Conservation (phyloP, 1,140 invertebrate genomes). For the Rhizoglyphus robini region DNA sequence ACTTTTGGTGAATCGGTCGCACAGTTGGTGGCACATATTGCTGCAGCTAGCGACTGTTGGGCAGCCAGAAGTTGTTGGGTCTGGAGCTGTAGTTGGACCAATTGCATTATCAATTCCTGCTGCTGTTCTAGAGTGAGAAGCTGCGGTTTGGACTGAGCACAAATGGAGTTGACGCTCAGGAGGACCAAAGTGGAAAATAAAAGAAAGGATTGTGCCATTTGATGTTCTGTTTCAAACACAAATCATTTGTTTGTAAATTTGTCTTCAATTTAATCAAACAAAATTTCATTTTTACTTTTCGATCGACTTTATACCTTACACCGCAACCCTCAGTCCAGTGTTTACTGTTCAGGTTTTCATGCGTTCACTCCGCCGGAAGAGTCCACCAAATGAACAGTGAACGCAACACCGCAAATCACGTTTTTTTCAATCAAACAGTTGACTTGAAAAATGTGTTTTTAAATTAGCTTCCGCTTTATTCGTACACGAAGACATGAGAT, state of each 20-base stretch:
- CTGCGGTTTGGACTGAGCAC: neutral
- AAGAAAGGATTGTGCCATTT: neutral
- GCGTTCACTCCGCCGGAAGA: neutral
- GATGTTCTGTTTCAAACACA: neutral
- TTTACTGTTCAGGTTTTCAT: neutral
- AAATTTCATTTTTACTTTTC: too few relatives aligned
- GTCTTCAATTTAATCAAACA: too few relatives aligned
- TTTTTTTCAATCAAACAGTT: too few relatives aligned
- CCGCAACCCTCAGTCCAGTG: neutral
- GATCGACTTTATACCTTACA: neutral
- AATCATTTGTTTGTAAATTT: neutral
- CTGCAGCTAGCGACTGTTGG: conserved; percentile 13
- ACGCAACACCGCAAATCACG: too few relatives aligned
- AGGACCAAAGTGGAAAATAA: neutral
- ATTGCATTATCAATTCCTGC: conserved; percentile 2
- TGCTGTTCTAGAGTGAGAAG: conserved; percentile 13
- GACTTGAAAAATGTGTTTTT: too few relatives aligned
- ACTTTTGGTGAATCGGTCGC: neutral
- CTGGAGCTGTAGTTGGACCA: conserved; percentile 4
- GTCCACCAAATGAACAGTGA: too few relatives aligned
- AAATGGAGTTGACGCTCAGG: neutral
- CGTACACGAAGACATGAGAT: neutral
- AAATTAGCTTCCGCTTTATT: too few relatives aligned
- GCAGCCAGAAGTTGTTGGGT: conserved; percentile 15
- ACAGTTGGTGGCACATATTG: neutral